Evolutionary conservation across 1,140 invertebrate species (phyloP).

Genomic region (Saxidomus purpurata): DNA sequence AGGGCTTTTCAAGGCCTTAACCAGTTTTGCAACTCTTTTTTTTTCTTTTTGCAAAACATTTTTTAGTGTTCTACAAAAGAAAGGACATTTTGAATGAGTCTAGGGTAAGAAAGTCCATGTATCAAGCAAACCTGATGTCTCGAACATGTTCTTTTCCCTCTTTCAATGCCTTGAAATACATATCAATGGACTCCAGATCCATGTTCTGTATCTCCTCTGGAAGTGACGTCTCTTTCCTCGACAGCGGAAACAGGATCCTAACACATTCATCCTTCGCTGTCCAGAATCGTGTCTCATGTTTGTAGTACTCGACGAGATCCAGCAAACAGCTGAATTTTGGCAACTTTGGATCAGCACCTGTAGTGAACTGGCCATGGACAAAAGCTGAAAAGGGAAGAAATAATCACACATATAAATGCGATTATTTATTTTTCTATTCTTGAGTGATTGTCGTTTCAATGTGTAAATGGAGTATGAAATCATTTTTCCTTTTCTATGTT

Average conservation of each 20-base stretch:
- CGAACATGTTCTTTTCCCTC: conserved; percentile 65
- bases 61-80: no score
- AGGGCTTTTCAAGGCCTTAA: no score
- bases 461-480: no score
- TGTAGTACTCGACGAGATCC: conserved; percentile 45
- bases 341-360: conserved; percentile 43
- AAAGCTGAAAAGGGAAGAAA: conserved; percentile 34
- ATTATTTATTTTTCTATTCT: no score
- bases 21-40: no score
- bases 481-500: no score
- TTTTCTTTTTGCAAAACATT: no score
- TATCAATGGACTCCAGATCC: conserved; percentile 60
- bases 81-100: no score
- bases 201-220: conserved; percentile 60
- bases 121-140: conserved; percentile 40
- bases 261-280: conserved; percentile 51
- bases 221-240: conserved; percentile 52
- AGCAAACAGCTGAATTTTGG: conserved; percentile 46
- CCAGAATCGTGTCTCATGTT: conserved; percentile 52
- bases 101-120: no score
- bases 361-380: conserved; percentile 42
- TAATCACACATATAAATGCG: no score
- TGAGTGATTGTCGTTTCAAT: no score
- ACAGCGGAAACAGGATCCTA: conserved; percentile 53
- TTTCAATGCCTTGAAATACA: conserved; percentile 65